phyloP scores from a whole-genome alignment of 2,888 invertebrate genomes.

The Acrocera orbiculus region DNA sequence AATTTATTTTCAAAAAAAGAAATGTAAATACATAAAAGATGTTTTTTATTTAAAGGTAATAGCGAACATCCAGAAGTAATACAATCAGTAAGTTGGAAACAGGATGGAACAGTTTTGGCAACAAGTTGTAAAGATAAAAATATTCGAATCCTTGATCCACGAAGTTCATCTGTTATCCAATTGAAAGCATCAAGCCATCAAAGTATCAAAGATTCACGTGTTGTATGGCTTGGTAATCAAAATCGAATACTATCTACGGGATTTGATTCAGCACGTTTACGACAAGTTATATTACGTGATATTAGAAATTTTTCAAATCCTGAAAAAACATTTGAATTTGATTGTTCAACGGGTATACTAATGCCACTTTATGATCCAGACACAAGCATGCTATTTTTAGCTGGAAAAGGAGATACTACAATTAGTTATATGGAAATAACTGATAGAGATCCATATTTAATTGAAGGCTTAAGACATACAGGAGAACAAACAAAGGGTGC shows the following conservation, averaged over 20 bases:
- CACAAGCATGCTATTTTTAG: conserved; percentile 87
- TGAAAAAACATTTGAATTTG: conserved; percentile 61
- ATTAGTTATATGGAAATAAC: conserved; percentile 80
- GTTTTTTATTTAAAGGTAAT: conserved; percentile 33
- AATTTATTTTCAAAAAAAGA: background rate
- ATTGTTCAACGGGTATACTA: conserved; percentile 75
- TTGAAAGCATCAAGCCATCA: conserved; percentile 61
- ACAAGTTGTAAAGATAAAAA: conserved; percentile 86
- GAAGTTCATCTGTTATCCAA: conserved; percentile 40
- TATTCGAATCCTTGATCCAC: conserved; percentile 70
- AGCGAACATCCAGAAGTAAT: conserved; percentile 71
- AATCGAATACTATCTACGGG: conserved; percentile 72
- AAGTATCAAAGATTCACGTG: conserved; percentile 78
- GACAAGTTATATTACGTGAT: conserved; percentile 81
- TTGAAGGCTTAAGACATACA: conserved; percentile 71
- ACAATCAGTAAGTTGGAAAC: conserved; percentile 80
- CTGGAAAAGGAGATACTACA: conserved; percentile 87
- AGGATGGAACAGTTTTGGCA: conserved; percentile 56
- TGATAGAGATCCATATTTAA: conserved; percentile 75
- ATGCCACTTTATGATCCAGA: conserved; percentile 88
- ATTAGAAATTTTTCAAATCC: conserved; percentile 59
- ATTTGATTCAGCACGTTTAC: conserved; percentile 71
- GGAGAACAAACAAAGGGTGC: conserved; percentile 94
- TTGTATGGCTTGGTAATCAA: conserved; percentile 78
- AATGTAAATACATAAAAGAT: background rate